Base-by-base conservation (phyloP, 2,797 vertebrate genomes). In the Fistularia tabacaria region DNA sequence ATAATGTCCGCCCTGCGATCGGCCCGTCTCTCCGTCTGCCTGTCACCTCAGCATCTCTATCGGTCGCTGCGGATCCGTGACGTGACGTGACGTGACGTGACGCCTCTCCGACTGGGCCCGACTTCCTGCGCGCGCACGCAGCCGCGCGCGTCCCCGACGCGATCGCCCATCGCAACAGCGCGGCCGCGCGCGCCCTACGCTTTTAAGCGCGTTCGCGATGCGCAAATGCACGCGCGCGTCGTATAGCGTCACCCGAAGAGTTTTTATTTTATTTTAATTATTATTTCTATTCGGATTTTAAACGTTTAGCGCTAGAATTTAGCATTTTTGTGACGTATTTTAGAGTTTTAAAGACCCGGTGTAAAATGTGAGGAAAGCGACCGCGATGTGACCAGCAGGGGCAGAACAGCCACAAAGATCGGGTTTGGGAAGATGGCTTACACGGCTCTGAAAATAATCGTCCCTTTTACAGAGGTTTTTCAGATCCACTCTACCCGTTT, bases 121-220 rank as follows among this genome's bases (percentile, higher is more conserved):
- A n/a, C n/a, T n/a, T n/a, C n/a, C n/a, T n/a, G n/a, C n/a, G n/a
- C n/a, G n/a, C n/a, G n/a, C n/a, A n/a, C n/a, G n/a, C n/a, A n/a
- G n/a, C n/a, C n/a, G 88, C 59, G 89, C 91, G 84, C 91, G 89
- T 40, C 51, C 85, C 63, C 89, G 85, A 74, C 59, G 3, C 78
- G 15, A 85, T 86, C 72, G 74, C 77, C 88, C 91, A 80, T 92
- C 90, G 91, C 90, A 91, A 91, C 91, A 91, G 87, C 80, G 70
- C 77, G 81, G 66, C 63, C 41, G 67, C 69, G 73, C 85, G 85
- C 79, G 66, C 63, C 41, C 66, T 69, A 72, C 85, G 85, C 79
- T 69, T 85, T 70, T 64, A 82, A 66, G 78, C 85, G 54, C 69
- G 76, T 69, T 64, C 84, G 0, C 12, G 53, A 38, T 4, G 6